These are phyloP conservation scores for Stichopus horrens DNA, from an alignment of 53 echinoderm and acorn worm species.

Conservation along the genomic window DNA sequence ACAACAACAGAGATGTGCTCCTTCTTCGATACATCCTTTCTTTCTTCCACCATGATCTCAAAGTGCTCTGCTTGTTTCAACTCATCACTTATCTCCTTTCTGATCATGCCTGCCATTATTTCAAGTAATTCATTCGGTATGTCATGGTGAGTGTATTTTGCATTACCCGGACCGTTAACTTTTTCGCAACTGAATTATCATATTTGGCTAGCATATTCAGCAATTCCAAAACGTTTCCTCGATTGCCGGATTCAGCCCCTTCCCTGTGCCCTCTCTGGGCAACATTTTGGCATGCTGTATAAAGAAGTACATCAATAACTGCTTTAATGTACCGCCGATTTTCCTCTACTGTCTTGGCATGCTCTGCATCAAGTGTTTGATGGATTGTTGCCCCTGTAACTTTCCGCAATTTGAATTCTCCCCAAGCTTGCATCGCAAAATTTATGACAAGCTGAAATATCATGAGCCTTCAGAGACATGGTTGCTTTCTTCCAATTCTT, in stretches of 20 bases:
- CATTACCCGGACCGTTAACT: slow-evolving; percentile 48
- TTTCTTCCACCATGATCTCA: slow-evolving; percentile 46
- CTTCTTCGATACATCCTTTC: slow-evolving; percentile 41
- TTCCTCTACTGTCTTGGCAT: slow-evolving; percentile 40
- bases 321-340: slow-evolving; percentile 44
- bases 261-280: slow-evolving; percentile 43
- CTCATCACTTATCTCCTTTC: slow-evolving; percentile 47
- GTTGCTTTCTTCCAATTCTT: slow-evolving; percentile 43
- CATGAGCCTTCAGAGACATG: slow-evolving; percentile 45
- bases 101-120: slow-evolving; percentile 37
- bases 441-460: slow-evolving; percentile 36
- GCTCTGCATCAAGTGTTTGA: slow-evolving; percentile 23
- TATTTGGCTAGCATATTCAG: slow-evolving; percentile 41
- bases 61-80: slow-evolving; percentile 45
- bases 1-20: slow-evolving; percentile 50
- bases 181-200: slow-evolving; percentile 30
- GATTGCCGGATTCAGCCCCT: slow-evolving; percentile 41
- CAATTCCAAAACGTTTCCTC: slow-evolving; percentile 37
- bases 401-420: slow-evolving; percentile 33
- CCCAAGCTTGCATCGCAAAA: slow-evolving; percentile 42
- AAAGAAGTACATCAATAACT: slow-evolving; percentile 32
- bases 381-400: slow-evolving; percentile 32
- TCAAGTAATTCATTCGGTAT: slow-evolving; percentile 47
- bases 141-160: slow-evolving; percentile 48
- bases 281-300: slow-evolving; percentile 36